Evolutionary conservation across 2,888 invertebrate species (phyloP).

Genomic region (Pseudeuparius sepicola): DNA sequence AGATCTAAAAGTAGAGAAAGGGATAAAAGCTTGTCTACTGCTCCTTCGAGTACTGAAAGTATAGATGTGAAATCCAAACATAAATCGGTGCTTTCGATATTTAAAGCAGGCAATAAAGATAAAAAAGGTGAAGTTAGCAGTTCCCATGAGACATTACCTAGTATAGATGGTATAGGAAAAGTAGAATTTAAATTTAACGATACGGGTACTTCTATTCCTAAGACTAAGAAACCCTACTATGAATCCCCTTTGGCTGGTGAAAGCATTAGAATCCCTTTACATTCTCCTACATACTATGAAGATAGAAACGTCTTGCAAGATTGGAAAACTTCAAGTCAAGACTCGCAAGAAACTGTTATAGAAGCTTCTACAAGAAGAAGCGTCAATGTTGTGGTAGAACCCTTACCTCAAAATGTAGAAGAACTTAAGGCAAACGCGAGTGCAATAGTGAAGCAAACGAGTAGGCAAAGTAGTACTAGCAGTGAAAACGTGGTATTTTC

Average conservation of each 20-base stretch:
- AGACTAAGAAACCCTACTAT: constrained; percentile 47
- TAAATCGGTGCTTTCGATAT: constrained; percentile 58
- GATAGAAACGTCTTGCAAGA: constrained; percentile 34
- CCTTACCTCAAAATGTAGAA: constrained; percentile 23
- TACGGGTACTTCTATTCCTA: constrained; percentile 15
- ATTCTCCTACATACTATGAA: constrained; percentile 61
- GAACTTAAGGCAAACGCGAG: constrained; percentile 6
- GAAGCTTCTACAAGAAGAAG: constrained; percentile 30
- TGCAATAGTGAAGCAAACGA: constrained; percentile 18
- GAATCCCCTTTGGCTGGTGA: constrained; percentile 53
- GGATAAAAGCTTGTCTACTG: constrained; percentile 41
- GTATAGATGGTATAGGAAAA: constrained; percentile 40
- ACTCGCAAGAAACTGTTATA: constrained; percentile 44
- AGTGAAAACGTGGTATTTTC: constrained; percentile 50
- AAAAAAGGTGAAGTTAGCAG: constrained; percentile 33
- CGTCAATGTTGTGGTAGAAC: constrained; percentile 24
- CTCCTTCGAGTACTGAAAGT: constrained; percentile 43
- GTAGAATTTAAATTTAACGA: constrained; percentile 35
- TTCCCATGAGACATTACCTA: constrained; percentile 29
- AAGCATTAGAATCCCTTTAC: constrained; percentile 61
- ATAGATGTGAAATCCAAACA: constrained; percentile 44
- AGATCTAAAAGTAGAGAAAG: constrained; percentile 58
- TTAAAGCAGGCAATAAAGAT: constrained; percentile 48
- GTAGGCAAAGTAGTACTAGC: constrained; percentile 37
- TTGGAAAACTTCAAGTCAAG: constrained; percentile 38